phyloP scores from a whole-genome alignment of 2,888 invertebrate species.

The Melitaea athalia region DNA sequence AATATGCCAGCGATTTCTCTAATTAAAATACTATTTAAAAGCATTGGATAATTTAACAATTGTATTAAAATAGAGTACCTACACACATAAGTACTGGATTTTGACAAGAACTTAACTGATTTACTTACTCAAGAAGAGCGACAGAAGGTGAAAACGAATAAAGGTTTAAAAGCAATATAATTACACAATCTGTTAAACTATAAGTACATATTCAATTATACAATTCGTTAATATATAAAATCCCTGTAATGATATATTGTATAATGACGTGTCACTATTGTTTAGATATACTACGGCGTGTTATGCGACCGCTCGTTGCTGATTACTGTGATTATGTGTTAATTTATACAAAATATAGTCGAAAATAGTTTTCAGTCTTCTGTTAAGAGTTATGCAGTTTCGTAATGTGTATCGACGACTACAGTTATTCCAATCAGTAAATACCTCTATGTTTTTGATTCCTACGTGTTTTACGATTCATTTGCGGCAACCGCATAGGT shows the following conservation, averaged over 20 bases:
- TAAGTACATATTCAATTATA: slow-evolving; percentile 74
- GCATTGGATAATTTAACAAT: slow-evolving; percentile 16
- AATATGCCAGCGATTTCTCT: slow-evolving; percentile 36
- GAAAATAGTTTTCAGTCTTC: slow-evolving; percentile 81
- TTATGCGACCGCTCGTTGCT: slow-evolving; percentile 40
- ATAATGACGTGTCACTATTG: slow-evolving; percentile 71
- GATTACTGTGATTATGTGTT: slow-evolving; percentile 64
- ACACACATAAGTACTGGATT: too few relatives aligned
- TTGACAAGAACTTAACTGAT: slow-evolving; percentile 32
- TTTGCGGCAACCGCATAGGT: slow-evolving; percentile 40
- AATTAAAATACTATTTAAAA: slow-evolving; percentile 36
- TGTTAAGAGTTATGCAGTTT: slow-evolving; percentile 66
- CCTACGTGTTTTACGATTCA: slow-evolving; percentile 36
- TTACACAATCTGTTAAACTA: slow-evolving; percentile 68
- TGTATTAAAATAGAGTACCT: slow-evolving; percentile 32
- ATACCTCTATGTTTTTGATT: slow-evolving; percentile 11
- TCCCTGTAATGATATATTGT: slow-evolving; percentile 82
- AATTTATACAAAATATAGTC: slow-evolving; percentile 80
- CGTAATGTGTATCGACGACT: slow-evolving; percentile 51
- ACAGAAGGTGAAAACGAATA: slow-evolving; percentile 40
- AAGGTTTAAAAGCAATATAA: slow-evolving; percentile 64
- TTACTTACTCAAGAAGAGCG: slow-evolving; percentile 44
- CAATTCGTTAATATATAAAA: slow-evolving; percentile 80
- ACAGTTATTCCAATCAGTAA: slow-evolving; percentile 47
- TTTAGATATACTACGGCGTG: slow-evolving; percentile 51